A percentile compares a stretch with the other conserved stretches of the same genome.
Conservation (phyloP, 2,797 vertebrate genomes). For the Phoeniculus purpureus region DNA sequence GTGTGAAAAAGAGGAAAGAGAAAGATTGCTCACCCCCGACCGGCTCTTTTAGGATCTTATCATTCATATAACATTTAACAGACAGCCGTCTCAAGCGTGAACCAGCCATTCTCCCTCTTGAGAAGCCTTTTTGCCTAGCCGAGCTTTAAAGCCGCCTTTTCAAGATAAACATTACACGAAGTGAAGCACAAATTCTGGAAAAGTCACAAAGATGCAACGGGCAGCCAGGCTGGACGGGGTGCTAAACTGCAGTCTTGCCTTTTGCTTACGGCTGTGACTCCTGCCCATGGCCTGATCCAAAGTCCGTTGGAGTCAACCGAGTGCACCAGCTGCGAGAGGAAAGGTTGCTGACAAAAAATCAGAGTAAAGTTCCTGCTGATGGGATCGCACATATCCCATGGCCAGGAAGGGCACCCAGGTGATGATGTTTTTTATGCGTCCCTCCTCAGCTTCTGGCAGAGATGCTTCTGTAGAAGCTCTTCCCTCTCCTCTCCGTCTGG, state of each 20-base stretch:
- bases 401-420: not conserved
- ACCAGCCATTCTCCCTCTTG: slow-evolving; percentile 5
- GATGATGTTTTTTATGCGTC: not conserved
- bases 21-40: slow-evolving; percentile 14
- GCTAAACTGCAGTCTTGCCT: not conserved
- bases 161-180: not conserved
- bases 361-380: not conserved
- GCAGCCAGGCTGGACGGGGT: not conserved
- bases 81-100: not conserved
- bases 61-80: slow-evolving; percentile 47
- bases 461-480: not conserved
- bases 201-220: not conserved
- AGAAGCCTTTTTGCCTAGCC: slow-evolving; percentile 25
- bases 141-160: not conserved
- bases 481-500: not conserved
- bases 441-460: not conserved
- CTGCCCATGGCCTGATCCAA: not conserved
- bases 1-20: not conserved
- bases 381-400: fast-evolving
- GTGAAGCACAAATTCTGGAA: not conserved
- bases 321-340: not conserved
- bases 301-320: fast-evolving
- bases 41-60: slow-evolving; percentile 37
- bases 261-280: fast-evolving
- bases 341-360: not conserved